A percentile compares a stretch with the other conserved stretches of the same genome.
Evolutionary conservation across 2,888 invertebrate species (phyloP).

Genomic region (Platycheirus albimanus): DNA sequence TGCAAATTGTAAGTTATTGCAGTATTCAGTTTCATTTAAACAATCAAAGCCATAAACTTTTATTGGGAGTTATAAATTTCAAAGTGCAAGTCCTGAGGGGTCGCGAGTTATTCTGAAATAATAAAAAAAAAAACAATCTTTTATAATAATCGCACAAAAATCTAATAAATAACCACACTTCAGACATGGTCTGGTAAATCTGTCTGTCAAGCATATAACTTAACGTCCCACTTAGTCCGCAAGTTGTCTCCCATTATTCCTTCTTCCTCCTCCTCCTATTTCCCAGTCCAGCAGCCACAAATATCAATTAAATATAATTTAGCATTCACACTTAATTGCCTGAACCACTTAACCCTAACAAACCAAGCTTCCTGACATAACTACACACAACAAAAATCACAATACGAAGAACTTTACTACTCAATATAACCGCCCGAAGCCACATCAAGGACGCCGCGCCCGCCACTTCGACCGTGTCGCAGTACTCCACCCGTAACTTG

Average conservation of each 20-base stretch:
- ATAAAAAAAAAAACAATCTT: not conserved
- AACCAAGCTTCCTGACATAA: constrained; percentile 38
- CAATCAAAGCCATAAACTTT: not conserved
- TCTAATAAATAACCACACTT: not conserved
- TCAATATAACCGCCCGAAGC: constrained; percentile 5
- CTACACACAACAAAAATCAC: constrained; percentile 5
- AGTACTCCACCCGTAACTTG: not conserved
- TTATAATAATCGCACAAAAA: not conserved
- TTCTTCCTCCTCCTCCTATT: too few species aligned
- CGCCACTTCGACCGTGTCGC: too few species aligned
- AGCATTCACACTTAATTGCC: constrained; percentile 48
- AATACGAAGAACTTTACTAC: constrained; percentile 19
- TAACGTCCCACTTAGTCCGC: not conserved
- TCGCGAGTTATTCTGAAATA: not conserved
- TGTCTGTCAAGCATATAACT: not conserved
- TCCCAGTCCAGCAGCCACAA: not conserved
- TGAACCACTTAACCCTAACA: constrained; percentile 21
- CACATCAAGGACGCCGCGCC: constrained; percentile 55
- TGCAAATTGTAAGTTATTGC: not conserved
- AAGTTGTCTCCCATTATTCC: constrained; percentile 3
- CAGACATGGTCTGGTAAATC: not conserved
- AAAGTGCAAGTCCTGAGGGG: not conserved
- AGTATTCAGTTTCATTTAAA: not conserved
- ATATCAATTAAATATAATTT: constrained; percentile 52
- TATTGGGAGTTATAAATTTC: not conserved